Conservation (phyloP, 2,113 vertebrate genomes). For the Brachyhypopomus gauderio region DNA sequence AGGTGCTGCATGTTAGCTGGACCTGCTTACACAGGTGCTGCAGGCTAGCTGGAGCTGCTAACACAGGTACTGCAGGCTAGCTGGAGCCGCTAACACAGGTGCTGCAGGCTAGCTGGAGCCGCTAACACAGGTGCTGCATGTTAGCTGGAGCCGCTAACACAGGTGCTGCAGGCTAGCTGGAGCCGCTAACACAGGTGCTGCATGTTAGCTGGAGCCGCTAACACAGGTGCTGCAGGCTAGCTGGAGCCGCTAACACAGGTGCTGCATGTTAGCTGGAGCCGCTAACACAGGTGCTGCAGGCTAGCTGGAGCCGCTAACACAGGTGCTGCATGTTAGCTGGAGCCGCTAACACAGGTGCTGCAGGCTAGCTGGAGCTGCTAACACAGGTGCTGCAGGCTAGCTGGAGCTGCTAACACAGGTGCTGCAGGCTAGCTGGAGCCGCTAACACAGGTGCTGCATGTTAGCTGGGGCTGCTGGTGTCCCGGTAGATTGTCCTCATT, state of each 20-base stretch:
- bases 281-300: too few relatives aligned
- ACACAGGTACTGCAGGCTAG: too few relatives aligned
- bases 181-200: not conserved
- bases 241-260: not conserved
- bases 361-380: not conserved
- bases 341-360: not conserved
- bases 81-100: not conserved
- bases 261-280: not conserved
- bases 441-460: not conserved
- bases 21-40: not conserved
- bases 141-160: not conserved
- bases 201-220: not conserved
- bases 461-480: not conserved
- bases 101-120: not conserved
- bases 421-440: not conserved
- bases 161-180: too few relatives aligned
- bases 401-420: not conserved
- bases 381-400: not conserved
- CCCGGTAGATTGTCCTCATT: not conserved
- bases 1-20: not conserved
- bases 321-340: not conserved
- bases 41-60: not conserved
- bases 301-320: too few relatives aligned
- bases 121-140: not conserved
- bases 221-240: too few relatives aligned